These are phyloP conservation scores for Poeciliopsis paucimaculata DNA, from an alignment of 2,797 vertebrate genomes.

Conservation along the genomic window DNA sequence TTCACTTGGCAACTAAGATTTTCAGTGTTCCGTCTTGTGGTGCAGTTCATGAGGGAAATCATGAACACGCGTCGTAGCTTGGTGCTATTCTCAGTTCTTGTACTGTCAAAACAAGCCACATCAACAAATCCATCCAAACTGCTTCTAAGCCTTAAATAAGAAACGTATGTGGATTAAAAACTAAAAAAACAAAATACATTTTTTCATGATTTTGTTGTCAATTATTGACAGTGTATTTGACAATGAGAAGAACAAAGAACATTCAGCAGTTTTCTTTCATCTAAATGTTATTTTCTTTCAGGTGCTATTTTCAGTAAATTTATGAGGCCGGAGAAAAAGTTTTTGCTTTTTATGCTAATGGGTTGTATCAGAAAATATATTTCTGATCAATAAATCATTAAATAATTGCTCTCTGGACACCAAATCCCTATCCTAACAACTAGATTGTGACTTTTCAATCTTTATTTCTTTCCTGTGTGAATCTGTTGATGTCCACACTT, in stretches of 20 bases:
- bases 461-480: background rate
- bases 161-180: background rate
- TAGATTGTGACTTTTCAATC: background rate
- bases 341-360: background rate
- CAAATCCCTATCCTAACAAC: background rate
- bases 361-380: background rate
- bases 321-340: background rate
- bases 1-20: constrained; percentile 17
- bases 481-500: background rate
- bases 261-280: constrained; percentile 8
- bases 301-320: constrained; percentile 51
- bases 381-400: constrained; percentile 4
- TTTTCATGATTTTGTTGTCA: background rate
- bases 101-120: background rate
- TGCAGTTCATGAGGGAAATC: background rate
- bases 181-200: background rate
- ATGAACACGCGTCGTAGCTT: background rate
- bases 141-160: background rate
- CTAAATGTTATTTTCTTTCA: constrained; percentile 4
- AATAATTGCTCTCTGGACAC: background rate
- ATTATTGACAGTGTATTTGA: constrained; percentile 8
- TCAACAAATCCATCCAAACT: background rate
- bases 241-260: background rate
- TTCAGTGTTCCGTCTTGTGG: background rate
- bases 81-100: constrained; percentile 3